phyloP scores from a whole-genome alignment of 2,797 vertebrate species.

The Myiotriccus ornatus region DNA sequence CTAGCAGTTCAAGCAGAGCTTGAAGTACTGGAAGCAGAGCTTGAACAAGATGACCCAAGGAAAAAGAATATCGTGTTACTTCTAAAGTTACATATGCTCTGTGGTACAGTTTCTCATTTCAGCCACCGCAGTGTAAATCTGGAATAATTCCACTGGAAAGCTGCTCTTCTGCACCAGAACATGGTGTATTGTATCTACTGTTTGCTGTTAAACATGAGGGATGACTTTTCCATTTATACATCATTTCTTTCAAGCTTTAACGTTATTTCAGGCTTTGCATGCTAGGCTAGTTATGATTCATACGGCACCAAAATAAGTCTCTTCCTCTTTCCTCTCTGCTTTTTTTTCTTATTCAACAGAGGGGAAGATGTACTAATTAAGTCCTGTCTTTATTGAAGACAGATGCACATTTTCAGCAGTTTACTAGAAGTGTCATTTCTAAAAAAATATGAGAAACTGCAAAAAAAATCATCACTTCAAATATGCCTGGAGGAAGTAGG shows the following conservation, averaged over 20 bases:
- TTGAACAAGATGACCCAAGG: constrained; percentile 21
- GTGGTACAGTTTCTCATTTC: constrained; percentile 42
- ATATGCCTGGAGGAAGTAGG: background rate
- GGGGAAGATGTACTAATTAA: constrained; percentile 50
- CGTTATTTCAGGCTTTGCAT: constrained; percentile 44
- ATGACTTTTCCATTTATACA: constrained; percentile 52
- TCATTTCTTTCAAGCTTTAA: constrained; percentile 38
- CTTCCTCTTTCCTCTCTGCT: background rate
- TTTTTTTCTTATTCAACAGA: constrained; percentile 2
- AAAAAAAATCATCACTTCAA: background rate
- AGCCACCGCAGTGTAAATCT: constrained; percentile 23
- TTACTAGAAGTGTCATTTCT: constrained; percentile 31
- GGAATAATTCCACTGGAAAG: constrained; percentile 42
- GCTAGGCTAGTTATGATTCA: constrained; percentile 34
- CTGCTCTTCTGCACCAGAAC: constrained; percentile 33
- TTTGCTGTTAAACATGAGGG: constrained; percentile 43
- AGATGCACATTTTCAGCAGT: constrained; percentile 34
- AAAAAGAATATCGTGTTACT: constrained; percentile 19
- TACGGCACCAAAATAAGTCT: constrained; percentile 46
- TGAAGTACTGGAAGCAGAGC: constrained; percentile 1
- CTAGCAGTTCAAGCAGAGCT: background rate
- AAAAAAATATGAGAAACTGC: constrained; percentile 12
- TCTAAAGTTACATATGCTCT: background rate
- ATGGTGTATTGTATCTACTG: constrained; percentile 57
- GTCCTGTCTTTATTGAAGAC: constrained; percentile 18